Conservation (phyloP, 1,140 invertebrate species). For the Pollicipes pollicipes region DNA sequence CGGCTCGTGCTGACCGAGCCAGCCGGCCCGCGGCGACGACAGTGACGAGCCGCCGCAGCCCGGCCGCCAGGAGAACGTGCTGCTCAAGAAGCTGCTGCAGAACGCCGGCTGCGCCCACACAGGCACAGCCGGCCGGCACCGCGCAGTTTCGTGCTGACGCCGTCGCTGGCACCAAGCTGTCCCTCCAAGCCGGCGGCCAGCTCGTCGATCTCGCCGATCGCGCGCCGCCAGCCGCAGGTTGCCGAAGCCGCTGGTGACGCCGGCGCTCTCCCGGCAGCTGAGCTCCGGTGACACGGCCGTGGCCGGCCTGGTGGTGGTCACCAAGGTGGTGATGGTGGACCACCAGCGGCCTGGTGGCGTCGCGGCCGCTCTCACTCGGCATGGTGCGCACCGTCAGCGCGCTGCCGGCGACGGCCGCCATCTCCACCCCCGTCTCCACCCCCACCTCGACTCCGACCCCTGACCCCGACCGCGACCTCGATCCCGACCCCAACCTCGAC, state of each 20-base stretch:
- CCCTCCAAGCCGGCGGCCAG: slow-evolving; percentile 1
- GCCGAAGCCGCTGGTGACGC: background rate
- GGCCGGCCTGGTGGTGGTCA: too few relatives aligned
- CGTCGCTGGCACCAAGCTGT: background rate
- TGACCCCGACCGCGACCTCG: slow-evolving; percentile 9
- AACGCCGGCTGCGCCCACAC: slow-evolving; percentile 47
- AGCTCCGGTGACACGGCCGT: too few relatives aligned
- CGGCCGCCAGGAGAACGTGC: slow-evolving; percentile 34
- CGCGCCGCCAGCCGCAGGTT: slow-evolving; percentile 10
- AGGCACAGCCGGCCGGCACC: background rate
- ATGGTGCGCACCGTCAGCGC: background rate
- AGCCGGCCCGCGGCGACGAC: background rate
- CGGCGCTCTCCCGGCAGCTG: slow-evolving; percentile 3
- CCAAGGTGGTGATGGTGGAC: too few relatives aligned
- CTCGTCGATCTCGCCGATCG: slow-evolving; percentile 11
- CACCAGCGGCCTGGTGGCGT: background rate
- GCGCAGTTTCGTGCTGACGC: background rate
- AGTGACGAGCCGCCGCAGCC: background rate
- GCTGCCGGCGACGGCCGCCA: slow-evolving; percentile 17
- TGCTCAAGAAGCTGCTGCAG: slow-evolving; percentile 73
- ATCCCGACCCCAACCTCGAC: slow-evolving; percentile 8
- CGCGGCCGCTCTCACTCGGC: background rate
- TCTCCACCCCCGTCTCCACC: slow-evolving; percentile 25
- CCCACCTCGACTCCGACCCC: slow-evolving; percentile 13
- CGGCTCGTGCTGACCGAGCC: slow-evolving; percentile 4